These are phyloP conservation scores for Accipiter superciliosus DNA, from an alignment of 2,797 vertebrate species.

Conservation along the genomic window DNA sequence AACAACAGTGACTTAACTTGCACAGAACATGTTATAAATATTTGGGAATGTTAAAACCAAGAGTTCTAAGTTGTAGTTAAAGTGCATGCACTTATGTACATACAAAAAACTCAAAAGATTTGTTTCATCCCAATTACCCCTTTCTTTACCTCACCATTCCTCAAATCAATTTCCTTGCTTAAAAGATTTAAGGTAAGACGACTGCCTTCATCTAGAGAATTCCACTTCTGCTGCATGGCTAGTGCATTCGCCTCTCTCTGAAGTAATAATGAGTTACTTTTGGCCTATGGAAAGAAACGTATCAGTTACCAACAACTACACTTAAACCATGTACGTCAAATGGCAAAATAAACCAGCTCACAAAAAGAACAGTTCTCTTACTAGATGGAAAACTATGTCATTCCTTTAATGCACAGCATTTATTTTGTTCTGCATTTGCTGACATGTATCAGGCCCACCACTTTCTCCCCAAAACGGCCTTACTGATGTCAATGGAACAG, in stretches of 20 bases:
- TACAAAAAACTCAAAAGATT: neutral
- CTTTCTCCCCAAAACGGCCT: neutral
- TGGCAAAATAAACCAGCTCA: neutral
- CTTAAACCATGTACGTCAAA: neutral
- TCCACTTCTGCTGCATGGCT: conserved; percentile 81
- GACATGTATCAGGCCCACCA: neutral
- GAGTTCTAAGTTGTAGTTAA: neutral
- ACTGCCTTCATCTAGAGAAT: conserved; percentile 76
- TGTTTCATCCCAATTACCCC: conserved; percentile 8
- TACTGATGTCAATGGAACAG: neutral
- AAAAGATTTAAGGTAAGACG: conserved; percentile 79
- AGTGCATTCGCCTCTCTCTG: conserved; percentile 81
- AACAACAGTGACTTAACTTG: neutral
- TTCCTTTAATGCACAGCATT: neutral
- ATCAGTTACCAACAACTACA: neutral
- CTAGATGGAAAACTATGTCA: neutral
- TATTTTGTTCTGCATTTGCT: neutral
- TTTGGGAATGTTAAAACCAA: neutral
- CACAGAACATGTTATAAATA: neutral
- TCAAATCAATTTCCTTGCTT: conserved; percentile 80
- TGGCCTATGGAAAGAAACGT: conserved; percentile 60
- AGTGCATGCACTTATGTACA: neutral
- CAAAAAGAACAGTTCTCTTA: neutral
- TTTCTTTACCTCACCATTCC: conserved; percentile 79
- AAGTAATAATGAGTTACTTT: conserved; percentile 79